Base-by-base conservation (phyloP, 2,113 vertebrate species). In the Nothobranchius kuhntae region DNA sequence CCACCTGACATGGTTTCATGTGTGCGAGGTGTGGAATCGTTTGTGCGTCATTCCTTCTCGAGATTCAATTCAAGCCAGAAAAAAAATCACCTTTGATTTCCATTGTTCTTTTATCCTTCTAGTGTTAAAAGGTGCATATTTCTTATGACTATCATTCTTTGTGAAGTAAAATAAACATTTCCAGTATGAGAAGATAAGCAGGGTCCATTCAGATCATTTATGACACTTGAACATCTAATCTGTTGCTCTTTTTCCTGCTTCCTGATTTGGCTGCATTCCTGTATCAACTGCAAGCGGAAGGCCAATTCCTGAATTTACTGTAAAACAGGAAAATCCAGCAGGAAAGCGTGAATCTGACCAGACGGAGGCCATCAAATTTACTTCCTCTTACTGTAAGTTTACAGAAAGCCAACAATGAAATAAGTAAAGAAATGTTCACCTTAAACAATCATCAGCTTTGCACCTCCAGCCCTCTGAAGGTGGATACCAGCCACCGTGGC, bases 251-350 rank as follows among this genome's bases (percentile, higher is more conserved):
- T 80, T 81, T 68, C 58, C 77, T 51, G 47, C 9, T 50, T 30
- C 54, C 17, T 65, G 36, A 55, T 68, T 75, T 83, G 84, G 71
- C 77, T 62, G 45, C 17, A 3, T 59, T 78, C 80, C 80, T 67
- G 59, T 2, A 73, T 78, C 75, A 73, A 77, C 77, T 36, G 26
- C 58, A 26, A 73, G 62, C 61, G 76, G 68, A 83, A 84, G 67
- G 57, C 66, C 71, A 66, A 68, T 75, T 66, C 59, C 51, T 46
- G 30, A 42, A 67, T 76, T 73, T 73, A 81, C 79, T 54, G 56
- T 64, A 58, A 79, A 38, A 2, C 61, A 45, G 61, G 57, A 54
- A 38, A 24, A 42, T 50, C 9, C 61, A 54, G 21, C 24, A 61
- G 48, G 54, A 4, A 3, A 36, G 36, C 26, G 24, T 74, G 67